phyloP scores from a whole-genome alignment of 2,797 vertebrate genomes.

The Bovichtus diacanthus region DNA sequence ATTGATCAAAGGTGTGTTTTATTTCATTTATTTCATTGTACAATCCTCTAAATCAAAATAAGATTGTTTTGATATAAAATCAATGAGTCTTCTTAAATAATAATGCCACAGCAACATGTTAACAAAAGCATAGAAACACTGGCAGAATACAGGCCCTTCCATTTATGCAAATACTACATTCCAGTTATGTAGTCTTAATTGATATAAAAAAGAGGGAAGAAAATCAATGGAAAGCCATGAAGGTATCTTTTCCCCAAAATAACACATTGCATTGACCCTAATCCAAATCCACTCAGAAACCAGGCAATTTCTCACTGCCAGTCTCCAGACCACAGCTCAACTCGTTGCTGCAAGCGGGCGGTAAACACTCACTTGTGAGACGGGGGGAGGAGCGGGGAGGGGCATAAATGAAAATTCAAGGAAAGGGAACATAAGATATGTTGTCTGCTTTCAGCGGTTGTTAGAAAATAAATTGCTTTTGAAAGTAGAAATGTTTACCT shows the following conservation, averaged over 20 bases:
- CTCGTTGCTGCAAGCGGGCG: conserved; percentile 46
- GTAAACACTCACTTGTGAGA: conserved; percentile 72
- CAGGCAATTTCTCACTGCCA: conserved; percentile 74
- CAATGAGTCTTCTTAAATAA: background rate
- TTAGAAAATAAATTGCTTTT: conserved; percentile 86
- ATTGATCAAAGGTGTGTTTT: background rate
- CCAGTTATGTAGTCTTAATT: conserved; percentile 58
- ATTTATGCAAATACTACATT: conserved; percentile 12
- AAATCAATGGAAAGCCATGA: conserved; percentile 60
- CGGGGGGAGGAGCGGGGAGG: conserved; percentile 2
- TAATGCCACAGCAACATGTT: background rate
- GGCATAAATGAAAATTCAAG: conserved; percentile 79
- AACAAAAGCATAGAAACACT: background rate
- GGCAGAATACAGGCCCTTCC: background rate
- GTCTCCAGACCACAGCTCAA: conserved; percentile 67
- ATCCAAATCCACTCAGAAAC: conserved; percentile 76
- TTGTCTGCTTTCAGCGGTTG: conserved; percentile 83
- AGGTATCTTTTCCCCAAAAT: conserved; percentile 62
- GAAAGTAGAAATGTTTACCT: conserved; percentile 85
- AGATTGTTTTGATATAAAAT: background rate
- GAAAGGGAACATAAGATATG: conserved; percentile 83
- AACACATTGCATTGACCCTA: conserved; percentile 78
- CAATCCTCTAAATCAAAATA: background rate
- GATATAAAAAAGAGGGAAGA: conserved; percentile 40
- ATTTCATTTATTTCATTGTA: background rate